Evolutionary conservation across 2,113 vertebrate species (phyloP).

Genomic region (Phrynosoma platyrhinos): DNA sequence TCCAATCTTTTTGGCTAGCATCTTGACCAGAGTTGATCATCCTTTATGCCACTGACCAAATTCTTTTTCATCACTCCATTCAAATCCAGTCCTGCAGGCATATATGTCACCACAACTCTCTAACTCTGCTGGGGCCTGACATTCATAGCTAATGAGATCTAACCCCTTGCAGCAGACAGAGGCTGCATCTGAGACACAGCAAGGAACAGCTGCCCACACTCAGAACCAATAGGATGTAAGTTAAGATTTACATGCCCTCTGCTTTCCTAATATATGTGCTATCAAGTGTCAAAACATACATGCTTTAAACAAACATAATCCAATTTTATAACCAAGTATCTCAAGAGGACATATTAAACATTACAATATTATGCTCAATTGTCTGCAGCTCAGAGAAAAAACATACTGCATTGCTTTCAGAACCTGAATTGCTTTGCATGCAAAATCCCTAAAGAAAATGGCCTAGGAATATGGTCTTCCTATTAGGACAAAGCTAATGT

Average conservation of each 20-base stretch:
- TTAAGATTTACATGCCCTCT: background rate
- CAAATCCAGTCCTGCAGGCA: background rate
- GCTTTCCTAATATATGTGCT: background rate
- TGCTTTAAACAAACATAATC: slow-evolving; percentile 1
- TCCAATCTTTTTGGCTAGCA: background rate
- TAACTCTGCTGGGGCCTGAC: background rate
- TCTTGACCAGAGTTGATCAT: background rate
- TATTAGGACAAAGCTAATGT: background rate
- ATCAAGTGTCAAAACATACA: background rate
- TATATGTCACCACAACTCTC: background rate
- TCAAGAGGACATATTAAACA: background rate
- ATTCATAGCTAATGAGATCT: background rate
- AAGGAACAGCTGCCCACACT: background rate
- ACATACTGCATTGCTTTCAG: background rate
- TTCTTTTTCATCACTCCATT: background rate
- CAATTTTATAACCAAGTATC: background rate
- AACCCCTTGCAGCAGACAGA: background rate
- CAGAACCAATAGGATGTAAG: background rate
- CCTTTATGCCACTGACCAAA: background rate
- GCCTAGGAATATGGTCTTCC: background rate
- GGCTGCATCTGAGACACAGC: background rate
- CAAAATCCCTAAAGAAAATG: background rate
- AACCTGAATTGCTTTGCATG: background rate
- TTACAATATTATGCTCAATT: slow-evolving; percentile 13
- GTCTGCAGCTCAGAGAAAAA: background rate